Base-by-base conservation (phyloP, 1,140 invertebrate genomes). In the Bombyx mori region DNA sequence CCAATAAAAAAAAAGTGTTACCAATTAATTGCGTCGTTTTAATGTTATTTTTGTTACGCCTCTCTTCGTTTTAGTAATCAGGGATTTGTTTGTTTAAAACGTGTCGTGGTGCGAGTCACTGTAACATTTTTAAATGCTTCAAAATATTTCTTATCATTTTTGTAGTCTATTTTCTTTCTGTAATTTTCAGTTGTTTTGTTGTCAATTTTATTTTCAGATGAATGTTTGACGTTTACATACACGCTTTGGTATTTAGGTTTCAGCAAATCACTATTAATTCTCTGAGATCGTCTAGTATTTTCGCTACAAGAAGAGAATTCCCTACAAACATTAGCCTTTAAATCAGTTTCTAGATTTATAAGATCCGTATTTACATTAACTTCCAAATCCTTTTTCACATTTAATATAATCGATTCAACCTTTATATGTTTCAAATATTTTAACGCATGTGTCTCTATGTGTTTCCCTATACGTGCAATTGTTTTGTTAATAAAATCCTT, bases 301-400 rank as follows among this genome's bases (percentile, higher is more conserved):
- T 65, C 62, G 44, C 71, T 73, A 58, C 68, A 69, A 1, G 52
- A 50, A 8, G 55, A 42, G 42, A 75, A 75, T 7, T 46, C 26
- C 8, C 26, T 35, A 60, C 80, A 83, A 22, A 82, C 63, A 60
- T 57, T 68, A 10, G 61, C 56, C 18, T 54, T 52, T 43, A 71
- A 55, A 8, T 72, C 68, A 5, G 57, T 56, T 63, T 70, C 64
- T 10, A 79, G 52, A 61, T 76, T 79, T 1, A 61, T 70, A 22
- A 85, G 57, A 44, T 82, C 79, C 1, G 74, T 57, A 35, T 69
- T 65, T 8, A 79, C 51, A 43, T 75, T 81, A n/a, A 70, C 61
- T 1, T 52, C 56, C 6, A 83, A 52, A 54, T 85, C 80, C 42
- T 75, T 61, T 46, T 68, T 60, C 44, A 83, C 58, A 8, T 50